Evolutionary conservation across 2,113 vertebrate genomes (phyloP).

Genomic region (Urocitellus parryii): DNA sequence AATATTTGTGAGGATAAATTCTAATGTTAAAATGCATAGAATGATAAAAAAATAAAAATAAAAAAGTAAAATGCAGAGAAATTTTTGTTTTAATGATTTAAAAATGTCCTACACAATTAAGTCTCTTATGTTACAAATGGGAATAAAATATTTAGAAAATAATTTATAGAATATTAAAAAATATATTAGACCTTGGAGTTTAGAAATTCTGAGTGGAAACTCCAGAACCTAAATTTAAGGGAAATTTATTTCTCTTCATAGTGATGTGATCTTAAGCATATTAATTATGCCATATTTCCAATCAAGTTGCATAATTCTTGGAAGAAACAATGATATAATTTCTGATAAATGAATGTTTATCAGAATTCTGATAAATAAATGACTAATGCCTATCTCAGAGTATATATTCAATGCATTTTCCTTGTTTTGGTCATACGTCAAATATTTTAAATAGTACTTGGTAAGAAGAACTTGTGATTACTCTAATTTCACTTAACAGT

Average conservation of each 20-base stretch:
- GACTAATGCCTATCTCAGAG: background rate
- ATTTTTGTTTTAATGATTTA: background rate
- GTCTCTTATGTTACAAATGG: background rate
- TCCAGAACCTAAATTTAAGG: background rate
- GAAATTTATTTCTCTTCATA: background rate
- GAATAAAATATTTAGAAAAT: background rate
- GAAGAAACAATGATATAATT: background rate
- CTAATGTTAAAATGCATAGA: background rate
- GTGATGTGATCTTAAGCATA: background rate
- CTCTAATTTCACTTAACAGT: background rate
- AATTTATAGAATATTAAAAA: background rate
- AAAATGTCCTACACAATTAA: background rate
- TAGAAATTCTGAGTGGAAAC: background rate
- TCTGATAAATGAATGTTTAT: background rate
- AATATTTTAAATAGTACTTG: background rate
- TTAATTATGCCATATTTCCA: background rate
- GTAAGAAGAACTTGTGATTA: background rate
- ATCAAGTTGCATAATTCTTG: background rate
- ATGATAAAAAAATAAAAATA: too few species aligned
- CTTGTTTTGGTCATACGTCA: background rate
- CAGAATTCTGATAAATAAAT: too few species aligned
- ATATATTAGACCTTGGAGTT: background rate
- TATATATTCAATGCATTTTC: background rate
- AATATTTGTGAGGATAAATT: background rate
- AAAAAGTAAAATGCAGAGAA: too few species aligned